A percentile compares a stretch with the other conserved stretches of the same genome.
These are phyloP conservation scores for Magallana nippona DNA, from an alignment of 2,888 invertebrate species.

Conservation along the genomic window DNA sequence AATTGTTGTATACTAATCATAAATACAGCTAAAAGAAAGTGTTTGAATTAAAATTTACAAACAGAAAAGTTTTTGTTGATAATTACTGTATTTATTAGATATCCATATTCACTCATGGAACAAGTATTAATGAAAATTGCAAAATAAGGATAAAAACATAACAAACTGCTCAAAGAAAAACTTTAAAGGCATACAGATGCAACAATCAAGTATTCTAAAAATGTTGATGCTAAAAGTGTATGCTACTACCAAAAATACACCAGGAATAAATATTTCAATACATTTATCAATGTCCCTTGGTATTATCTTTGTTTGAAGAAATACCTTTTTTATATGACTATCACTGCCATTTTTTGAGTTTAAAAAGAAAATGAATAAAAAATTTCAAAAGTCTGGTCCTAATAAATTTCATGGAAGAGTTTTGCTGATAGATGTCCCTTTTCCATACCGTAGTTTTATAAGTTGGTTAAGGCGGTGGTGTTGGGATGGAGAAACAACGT, in stretches of 20 bases:
- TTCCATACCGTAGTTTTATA: too few species aligned
- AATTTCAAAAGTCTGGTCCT: too few species aligned
- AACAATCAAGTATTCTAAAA: conserved; percentile 1
- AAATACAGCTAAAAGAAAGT: not conserved
- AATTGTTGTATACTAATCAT: conserved; percentile 7
- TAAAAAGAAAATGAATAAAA: not conserved
- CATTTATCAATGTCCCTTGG: not conserved
- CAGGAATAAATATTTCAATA: not conserved
- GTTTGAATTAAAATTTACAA: not conserved
- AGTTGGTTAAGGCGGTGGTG: too few species aligned
- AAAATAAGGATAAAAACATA: not conserved
- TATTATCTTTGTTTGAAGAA: conserved; percentile 1
- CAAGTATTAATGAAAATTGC: conserved; percentile 19
- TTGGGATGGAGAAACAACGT: too few species aligned
- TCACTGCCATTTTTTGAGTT: not conserved
- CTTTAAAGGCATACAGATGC: not conserved
- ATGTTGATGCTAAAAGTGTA: not conserved
- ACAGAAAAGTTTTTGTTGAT: not conserved
- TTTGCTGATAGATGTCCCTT: too few species aligned
- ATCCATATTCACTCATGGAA: not conserved
- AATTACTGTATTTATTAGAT: not conserved
- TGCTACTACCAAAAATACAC: not conserved
- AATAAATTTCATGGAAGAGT: too few species aligned
- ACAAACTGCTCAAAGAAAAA: not conserved
- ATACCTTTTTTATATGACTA: conserved; percentile 1